Base-by-base conservation (phyloP, 1,140 invertebrate genomes). In the Drosophila prosaltans region DNA sequence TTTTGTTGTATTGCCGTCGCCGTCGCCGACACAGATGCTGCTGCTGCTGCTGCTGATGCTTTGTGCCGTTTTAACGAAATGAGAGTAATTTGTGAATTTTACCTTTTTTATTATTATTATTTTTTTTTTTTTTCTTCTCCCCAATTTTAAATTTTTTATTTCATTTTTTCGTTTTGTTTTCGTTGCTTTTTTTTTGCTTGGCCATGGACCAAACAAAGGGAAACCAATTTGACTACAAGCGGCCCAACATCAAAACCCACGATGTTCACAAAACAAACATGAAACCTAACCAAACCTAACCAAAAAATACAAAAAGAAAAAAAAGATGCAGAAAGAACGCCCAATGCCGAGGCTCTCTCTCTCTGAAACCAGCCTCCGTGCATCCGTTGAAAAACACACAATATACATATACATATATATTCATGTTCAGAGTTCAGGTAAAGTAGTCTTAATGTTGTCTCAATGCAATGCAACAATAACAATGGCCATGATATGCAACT, bases 41-140 rank as follows among this genome's bases (percentile, higher is more conserved):
- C 16, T 10, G 51, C 30, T 16, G 60, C 32, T 30, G 54, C 64
- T 9, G 60, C 70, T 51, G 63, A 69, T 63, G 77, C 81, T 86
- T 86, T 88, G 82, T 86, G 82, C 82, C 82, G 72, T 86, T 86
- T 86, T 86, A 82, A 82, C 83, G 82, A 86, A 86, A 86, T 86
- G 76, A 86, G 82, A 86, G 82, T 86, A 86, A 86, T 86, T 86
- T 88, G 83, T 86, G 82, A 75, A 88, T 86, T 80, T 85, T 82
- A 75, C 74, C 75, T 80, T 79, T 81, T 79, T 85, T 83, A 78
- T 45, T 64, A 73, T 75, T 69, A n/a, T 68, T 58, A 41, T n/a
- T 32, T 30, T 36, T 24, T 8, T 24, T 26, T 24, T 26, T 3
- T 26, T 26, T 1, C 8, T 30, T 41, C 26, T 41, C 6, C 65